Conservation (phyloP, 64 coral and sea anemone species). For the Montipora sp. region DNA sequence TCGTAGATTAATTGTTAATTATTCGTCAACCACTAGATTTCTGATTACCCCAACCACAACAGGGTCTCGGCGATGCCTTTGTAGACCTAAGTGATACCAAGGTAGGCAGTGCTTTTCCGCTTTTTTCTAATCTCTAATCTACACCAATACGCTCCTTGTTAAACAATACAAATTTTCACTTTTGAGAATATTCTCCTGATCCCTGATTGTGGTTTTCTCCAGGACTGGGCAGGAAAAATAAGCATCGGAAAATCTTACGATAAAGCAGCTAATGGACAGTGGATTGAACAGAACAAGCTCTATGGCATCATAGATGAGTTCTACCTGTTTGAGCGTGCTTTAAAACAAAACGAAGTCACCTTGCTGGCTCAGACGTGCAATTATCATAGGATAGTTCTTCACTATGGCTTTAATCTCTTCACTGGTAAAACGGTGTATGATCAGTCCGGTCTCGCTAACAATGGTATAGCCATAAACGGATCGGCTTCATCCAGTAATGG, state of each 20-base stretch:
- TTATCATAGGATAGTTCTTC: slow-evolving; percentile 77
- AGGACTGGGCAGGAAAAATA: slow-evolving; percentile 93
- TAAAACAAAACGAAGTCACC: slow-evolving; percentile 80
- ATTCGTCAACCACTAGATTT: too few species aligned
- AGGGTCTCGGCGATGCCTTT: too few species aligned
- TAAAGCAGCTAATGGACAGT: slow-evolving; percentile 59
- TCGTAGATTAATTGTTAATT: too few species aligned
- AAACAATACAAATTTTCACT: too few species aligned
- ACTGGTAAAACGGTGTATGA: slow-evolving; percentile 75
- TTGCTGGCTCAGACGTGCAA: slow-evolving; percentile 85
- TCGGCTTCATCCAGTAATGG: slow-evolving; percentile 44
- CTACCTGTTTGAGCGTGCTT: slow-evolving; percentile 85
- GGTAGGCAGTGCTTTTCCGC: too few species aligned
- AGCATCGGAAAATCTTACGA: slow-evolving; percentile 93
- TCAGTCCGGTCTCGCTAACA: slow-evolving; percentile 95
- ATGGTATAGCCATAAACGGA: slow-evolving; percentile 75
- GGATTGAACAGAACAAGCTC: slow-evolving; percentile 64
- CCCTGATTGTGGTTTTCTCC: not conserved
- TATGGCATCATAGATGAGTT: slow-evolving; percentile 93
- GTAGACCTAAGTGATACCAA: too few species aligned
- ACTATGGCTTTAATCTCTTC: slow-evolving; percentile 88
- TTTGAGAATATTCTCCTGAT: too few species aligned
- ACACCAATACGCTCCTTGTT: too few species aligned
- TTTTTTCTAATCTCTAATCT: too few species aligned
- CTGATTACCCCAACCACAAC: too few species aligned